A percentile compares a stretch with the other conserved stretches of the same genome.
Conservation (phyloP, 2,888 invertebrate species). For the Corbicula japonica region DNA sequence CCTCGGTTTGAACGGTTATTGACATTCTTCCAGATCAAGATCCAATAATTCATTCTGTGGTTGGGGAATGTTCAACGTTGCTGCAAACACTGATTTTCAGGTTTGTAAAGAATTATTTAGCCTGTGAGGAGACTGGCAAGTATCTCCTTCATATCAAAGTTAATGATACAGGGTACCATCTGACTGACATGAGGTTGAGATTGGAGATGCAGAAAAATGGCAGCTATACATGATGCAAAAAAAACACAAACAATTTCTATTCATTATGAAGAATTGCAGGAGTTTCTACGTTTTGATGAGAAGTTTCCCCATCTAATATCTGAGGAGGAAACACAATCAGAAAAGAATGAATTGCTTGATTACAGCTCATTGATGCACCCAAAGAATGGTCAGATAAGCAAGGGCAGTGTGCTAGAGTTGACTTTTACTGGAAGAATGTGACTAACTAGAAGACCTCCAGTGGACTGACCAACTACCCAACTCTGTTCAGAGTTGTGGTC, state of each 20-base stretch:
- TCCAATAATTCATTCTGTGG: slow-evolving; percentile 39
- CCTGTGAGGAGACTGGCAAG: slow-evolving; percentile 18
- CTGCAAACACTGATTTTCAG: slow-evolving; percentile 36
- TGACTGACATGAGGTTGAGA: too few relatives aligned
- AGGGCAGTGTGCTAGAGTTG: slow-evolving; percentile 20
- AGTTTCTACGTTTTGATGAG: too few relatives aligned
- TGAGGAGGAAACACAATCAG: slow-evolving; percentile 14
- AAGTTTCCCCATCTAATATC: slow-evolving; percentile 18
- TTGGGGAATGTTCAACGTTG: slow-evolving; percentile 75
- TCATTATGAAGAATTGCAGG: slow-evolving; percentile 16
- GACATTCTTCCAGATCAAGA: slow-evolving; percentile 31
- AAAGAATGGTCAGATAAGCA: slow-evolving; percentile 8
- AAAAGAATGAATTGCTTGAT: slow-evolving; percentile 32
- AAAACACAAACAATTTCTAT: slow-evolving; percentile 17
- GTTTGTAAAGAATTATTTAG: slow-evolving; percentile 10
- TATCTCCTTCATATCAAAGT: slow-evolving; percentile 30
- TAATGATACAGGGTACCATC: slow-evolving; percentile 24
- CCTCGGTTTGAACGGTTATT: slow-evolving; percentile 44
- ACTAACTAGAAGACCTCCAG: slow-evolving; percentile 37
- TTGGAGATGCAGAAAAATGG: slow-evolving; percentile 31
- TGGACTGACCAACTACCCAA: slow-evolving; percentile 33
- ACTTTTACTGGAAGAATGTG: too few relatives aligned
- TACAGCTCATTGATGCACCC: slow-evolving; percentile 21
- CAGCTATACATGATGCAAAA: slow-evolving; percentile 37
- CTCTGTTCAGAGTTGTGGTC: slow-evolving; percentile 30